Conservation (phyloP, 1,140 invertebrate genomes). For the Hydropsyche tenuis region DNA sequence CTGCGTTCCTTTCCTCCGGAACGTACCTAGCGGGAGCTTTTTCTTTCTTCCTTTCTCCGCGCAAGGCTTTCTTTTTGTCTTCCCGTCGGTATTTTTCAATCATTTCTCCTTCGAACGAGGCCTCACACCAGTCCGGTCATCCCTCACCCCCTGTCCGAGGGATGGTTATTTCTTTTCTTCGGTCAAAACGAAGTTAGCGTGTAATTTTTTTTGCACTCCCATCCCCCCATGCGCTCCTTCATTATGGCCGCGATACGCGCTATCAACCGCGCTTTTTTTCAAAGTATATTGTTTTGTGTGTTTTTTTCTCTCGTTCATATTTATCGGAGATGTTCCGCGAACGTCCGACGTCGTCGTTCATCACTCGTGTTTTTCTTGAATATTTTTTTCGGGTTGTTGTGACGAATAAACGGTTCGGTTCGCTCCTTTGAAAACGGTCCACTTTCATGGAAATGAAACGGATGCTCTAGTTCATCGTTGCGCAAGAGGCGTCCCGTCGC, state of each 20-base stretch:
- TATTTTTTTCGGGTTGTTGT: too few species aligned
- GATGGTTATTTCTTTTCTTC: constrained; percentile 14
- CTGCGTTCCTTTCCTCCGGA: not conserved
- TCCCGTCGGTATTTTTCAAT: constrained; percentile 17
- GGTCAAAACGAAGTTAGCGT: constrained; percentile 14
- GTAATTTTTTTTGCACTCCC: constrained; percentile 11
- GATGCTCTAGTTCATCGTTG: too few species aligned
- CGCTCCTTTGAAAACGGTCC: not conserved
- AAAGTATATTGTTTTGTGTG: not conserved
- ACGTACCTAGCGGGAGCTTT: too few species aligned
- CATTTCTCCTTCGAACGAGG: constrained; percentile 5
- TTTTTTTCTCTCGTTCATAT: not conserved
- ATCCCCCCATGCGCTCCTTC: not conserved
- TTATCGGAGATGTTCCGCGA: not conserved
- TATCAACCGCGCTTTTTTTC: not conserved
- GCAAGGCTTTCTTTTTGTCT: constrained; percentile 19
- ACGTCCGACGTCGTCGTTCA: not conserved
- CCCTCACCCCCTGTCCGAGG: not conserved
- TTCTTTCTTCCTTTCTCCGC: too few species aligned
- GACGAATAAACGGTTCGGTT: not conserved
- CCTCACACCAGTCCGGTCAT: not conserved
- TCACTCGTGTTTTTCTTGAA: not conserved
- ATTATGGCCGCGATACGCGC: constrained; percentile 6
- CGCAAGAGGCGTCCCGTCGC: too few species aligned
- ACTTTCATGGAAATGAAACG: too few species aligned